Base-by-base conservation (phyloP, 2,888 invertebrate species). In the Lampropteryx suffumata region DNA sequence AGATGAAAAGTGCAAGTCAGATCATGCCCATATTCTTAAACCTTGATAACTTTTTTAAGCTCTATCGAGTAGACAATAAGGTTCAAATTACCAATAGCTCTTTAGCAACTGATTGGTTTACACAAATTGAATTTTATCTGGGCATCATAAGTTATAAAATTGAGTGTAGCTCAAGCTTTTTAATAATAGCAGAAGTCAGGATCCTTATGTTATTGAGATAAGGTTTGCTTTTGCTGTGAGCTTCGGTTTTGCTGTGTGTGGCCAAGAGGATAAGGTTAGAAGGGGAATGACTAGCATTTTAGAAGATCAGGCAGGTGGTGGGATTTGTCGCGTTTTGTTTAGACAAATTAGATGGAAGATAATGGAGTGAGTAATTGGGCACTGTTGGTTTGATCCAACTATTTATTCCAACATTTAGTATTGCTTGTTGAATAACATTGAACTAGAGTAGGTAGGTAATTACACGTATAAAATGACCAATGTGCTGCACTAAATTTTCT, bases 1-100 rank as follows among this genome's bases (percentile, higher is more conserved):
- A 65, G 60, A 63, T 58, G 43, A 50, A 62, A 63, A 55, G 37
- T 64, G 68, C 68, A 63, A 71, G 67, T 69, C 69, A 69, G 56
- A 28, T 36, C 52, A 30, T 50, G 39, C 27, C 46, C 26, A 10
- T 45, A 32, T 29, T 45, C 13, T 32, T 26, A 2, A 6, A 11
- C 34, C 21, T 4, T 10, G 34, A 9, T 21, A 2, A 10, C 17
- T 11, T 8, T 21, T 6, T 26, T 44, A n/a, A 27, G 27, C 49
- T 33, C 24, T 51, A 50, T 34, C 0, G 0, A 5, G 2, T n/a
- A 11, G 1, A 10, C 0, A 6, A 1, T 43, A 52, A 21, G 42
- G 30, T 43, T 33, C 2, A 34, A 33, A 37, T 17, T 42, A 9
- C 32, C 2, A 27, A 1, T 9, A 12, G 7, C 7, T 11, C 11